These are phyloP conservation scores for Sinosuthora webbiana DNA, from an alignment of 2,113 vertebrate species.

Conservation along the genomic window DNA sequence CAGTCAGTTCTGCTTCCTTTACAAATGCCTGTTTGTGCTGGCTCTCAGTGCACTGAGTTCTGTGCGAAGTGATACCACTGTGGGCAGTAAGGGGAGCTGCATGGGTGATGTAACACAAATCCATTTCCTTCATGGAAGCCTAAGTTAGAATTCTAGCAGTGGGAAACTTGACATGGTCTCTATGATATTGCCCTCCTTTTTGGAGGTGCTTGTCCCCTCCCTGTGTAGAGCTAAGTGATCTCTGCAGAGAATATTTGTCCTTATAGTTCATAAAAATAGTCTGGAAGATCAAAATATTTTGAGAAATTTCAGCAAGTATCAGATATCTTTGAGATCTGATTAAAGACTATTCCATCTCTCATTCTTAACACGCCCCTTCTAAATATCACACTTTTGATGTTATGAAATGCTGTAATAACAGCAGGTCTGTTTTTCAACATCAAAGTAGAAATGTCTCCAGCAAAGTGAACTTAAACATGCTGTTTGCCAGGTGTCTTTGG, in stretches of 20 bases:
- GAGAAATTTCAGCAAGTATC: slow-evolving; percentile 3
- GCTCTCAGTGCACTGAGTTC: background rate
- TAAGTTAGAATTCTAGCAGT: background rate
- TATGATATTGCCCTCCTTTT: background rate
- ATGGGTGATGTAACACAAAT: background rate
- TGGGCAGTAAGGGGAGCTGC: background rate
- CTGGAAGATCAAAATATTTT: slow-evolving; percentile 53
- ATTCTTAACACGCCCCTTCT: slow-evolving; percentile 17
- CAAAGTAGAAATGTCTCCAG: background rate
- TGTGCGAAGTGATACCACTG: background rate
- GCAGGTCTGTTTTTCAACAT: background rate
- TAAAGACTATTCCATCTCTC: slow-evolving; percentile 1
- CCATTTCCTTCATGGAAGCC: background rate
- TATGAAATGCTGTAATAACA: background rate
- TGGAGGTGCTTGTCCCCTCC: background rate
- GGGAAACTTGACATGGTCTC: background rate
- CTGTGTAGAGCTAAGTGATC: background rate
- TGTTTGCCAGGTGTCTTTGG: background rate
- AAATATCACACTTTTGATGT: background rate
- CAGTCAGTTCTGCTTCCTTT: background rate
- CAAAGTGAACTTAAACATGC: background rate
- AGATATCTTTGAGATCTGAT: slow-evolving; percentile 11
- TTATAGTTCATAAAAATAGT: slow-evolving; percentile 38
- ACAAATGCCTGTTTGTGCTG: background rate
- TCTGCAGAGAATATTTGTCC: slow-evolving; percentile 30